A percentile compares a stretch with the other conserved stretches of the same genome.
Conservation (phyloP, 1,140 invertebrate genomes). For the Frieseomelitta varia region DNA sequence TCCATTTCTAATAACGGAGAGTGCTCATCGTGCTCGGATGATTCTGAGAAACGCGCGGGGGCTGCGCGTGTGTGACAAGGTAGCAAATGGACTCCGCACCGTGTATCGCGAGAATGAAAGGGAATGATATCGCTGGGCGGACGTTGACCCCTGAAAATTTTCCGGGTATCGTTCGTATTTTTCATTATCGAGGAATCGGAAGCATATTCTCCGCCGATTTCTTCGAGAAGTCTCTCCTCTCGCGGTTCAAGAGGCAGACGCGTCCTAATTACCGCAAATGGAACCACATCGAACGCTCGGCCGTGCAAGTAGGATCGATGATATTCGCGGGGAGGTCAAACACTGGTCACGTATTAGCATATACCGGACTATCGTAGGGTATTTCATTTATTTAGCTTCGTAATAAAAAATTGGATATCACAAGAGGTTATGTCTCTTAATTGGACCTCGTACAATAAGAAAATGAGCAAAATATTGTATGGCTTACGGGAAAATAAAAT, state of each 20-base stretch:
- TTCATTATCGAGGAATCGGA: not conserved
- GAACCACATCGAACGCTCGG: not conserved
- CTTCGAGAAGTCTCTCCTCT: not conserved
- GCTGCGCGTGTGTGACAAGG: not conserved
- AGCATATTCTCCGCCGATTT: not conserved
- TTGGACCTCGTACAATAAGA: too few species aligned
- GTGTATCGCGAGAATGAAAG: not conserved
- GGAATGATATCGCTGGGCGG: not conserved
- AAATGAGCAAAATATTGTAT: too few species aligned
- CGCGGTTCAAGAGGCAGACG: not conserved
- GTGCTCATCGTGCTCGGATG: slow-evolving; percentile 58
- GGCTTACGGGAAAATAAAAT: too few species aligned
- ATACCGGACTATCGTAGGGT: not conserved
- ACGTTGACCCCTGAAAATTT: not conserved
- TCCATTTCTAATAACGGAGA: slow-evolving; percentile 63
- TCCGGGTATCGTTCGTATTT: not conserved
- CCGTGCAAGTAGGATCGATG: not conserved
- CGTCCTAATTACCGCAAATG: not conserved
- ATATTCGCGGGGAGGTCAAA: not conserved
- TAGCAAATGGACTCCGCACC: not conserved
- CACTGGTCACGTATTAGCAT: not conserved
- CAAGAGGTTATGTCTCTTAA: too few species aligned
- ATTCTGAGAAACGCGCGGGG: slow-evolving; percentile 28
- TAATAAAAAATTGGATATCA: too few species aligned
- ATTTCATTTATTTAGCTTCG: too few species aligned